phyloP scores from a whole-genome alignment of 2,113 vertebrate genomes.

The Lamprotornis superbus region DNA sequence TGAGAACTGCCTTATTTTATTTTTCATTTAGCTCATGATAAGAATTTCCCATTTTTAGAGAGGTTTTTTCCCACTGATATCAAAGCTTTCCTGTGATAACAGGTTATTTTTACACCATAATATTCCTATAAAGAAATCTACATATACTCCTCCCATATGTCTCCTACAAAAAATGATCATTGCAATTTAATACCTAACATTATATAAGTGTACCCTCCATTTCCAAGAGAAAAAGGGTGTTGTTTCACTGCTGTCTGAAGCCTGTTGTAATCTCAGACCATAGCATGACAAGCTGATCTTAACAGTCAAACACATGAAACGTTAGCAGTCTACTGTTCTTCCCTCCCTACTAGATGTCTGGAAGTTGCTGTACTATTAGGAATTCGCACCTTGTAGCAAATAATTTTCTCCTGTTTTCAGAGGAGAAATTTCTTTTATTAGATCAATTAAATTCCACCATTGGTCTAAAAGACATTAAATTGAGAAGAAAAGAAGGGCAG shows the following conservation, averaged over 20 bases:
- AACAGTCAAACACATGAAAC: not conserved
- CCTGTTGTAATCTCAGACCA: not conserved
- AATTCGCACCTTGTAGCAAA: not conserved
- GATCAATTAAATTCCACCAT: not conserved
- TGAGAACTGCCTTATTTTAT: constrained; percentile 2
- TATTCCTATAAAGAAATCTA: not conserved
- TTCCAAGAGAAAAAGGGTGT: not conserved
- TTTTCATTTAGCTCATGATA: not conserved
- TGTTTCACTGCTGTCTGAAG: not conserved
- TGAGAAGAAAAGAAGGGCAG: not conserved
- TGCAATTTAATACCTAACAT: not conserved
- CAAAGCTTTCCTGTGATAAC: not conserved
- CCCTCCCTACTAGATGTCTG: not conserved
- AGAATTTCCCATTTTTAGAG: not conserved
- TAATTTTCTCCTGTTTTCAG: not conserved
- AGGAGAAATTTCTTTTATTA: not conserved
- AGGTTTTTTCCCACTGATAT: not conserved
- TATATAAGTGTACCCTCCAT: not conserved
- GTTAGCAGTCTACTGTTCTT: not conserved
- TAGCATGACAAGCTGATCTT: not conserved
- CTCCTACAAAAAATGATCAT: not conserved
- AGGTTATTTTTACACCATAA: not conserved
- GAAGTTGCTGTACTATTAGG: not conserved
- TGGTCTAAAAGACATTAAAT: not conserved
- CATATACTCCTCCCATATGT: not conserved